phyloP scores from a whole-genome alignment of 92 coral and sea anemone genomes.

The Plumapathes pennacea region DNA sequence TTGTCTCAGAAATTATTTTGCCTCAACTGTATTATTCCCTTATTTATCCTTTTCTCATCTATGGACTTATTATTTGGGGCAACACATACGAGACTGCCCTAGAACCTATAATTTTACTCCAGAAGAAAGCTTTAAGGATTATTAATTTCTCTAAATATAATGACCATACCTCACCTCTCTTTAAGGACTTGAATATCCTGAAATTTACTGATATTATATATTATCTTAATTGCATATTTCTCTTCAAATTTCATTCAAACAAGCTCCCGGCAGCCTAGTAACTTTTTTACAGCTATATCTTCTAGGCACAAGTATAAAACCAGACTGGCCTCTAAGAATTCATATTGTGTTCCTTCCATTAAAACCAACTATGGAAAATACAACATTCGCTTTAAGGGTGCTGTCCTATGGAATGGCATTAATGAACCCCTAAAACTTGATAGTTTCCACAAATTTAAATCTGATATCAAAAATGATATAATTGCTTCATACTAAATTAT shows the following conservation, averaged over 20 bases:
- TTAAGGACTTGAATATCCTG: neutral
- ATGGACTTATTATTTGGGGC: constrained; percentile 41
- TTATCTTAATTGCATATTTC: constrained; percentile 10
- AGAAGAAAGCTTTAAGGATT: constrained; percentile 33
- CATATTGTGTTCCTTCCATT: constrained; percentile 24
- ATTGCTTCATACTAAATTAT: too few species aligned
- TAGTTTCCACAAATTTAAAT: constrained; percentile 1
- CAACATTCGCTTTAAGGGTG: constrained; percentile 26
- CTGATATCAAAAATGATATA: too few species aligned
- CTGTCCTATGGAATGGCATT: constrained; percentile 27
- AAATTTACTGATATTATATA: constrained; percentile 13
- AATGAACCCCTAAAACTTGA: neutral
- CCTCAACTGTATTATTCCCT: constrained; percentile 2
- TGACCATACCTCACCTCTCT: constrained; percentile 39
- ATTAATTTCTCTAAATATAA: constrained; percentile 21
- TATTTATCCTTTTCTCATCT: constrained; percentile 21
- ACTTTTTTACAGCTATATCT: constrained; percentile 24
- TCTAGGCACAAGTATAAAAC: constrained; percentile 35
- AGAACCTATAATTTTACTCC: constrained; percentile 37
- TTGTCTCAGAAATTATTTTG: neutral
- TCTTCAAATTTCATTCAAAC: constrained; percentile 13
- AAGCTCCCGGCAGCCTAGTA: constrained; percentile 16
- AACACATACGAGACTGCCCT: constrained; percentile 31
- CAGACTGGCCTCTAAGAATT: constrained; percentile 35
- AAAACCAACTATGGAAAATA: constrained; percentile 59